Evolutionary conservation across 2,113 vertebrate genomes (phyloP).

Genomic region (Sinocyclocheilus grahami): DNA sequence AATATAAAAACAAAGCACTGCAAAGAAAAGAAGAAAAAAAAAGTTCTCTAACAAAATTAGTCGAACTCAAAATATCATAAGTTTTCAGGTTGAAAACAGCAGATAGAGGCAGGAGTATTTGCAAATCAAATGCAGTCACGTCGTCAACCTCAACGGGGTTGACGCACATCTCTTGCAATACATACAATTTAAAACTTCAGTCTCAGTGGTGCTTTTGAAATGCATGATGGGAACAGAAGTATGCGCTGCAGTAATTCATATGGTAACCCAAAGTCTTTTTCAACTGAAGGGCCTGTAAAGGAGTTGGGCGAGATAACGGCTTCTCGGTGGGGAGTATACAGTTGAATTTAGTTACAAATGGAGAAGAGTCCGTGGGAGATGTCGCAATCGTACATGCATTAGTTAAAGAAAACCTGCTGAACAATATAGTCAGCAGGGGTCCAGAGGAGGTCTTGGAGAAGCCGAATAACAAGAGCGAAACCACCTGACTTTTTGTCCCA

Average conservation of each 20-base stretch:
- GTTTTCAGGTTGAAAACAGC: not conserved
- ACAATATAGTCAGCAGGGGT: constrained; percentile 75
- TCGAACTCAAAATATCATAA: not conserved
- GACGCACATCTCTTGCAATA: not conserved
- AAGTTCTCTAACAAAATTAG: not conserved
- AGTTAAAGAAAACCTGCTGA: constrained; percentile 69
- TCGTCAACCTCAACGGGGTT: not conserved
- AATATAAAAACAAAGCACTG: constrained; percentile 47
- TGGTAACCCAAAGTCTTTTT: constrained; percentile 60
- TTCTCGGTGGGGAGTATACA: constrained; percentile 71
- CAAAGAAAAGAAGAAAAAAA: not conserved
- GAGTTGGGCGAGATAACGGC: constrained; percentile 64
- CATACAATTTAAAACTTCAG: constrained; percentile 62
- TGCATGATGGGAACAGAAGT: constrained; percentile 65
- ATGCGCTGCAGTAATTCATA: constrained; percentile 68
- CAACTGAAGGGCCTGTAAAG: constrained; percentile 60
- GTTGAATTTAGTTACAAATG: constrained; percentile 58
- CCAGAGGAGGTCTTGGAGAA: constrained; percentile 60
- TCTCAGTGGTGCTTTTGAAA: constrained; percentile 62
- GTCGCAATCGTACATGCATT: constrained; percentile 73
- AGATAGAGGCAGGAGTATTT: not conserved
- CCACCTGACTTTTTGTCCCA: constrained; percentile 72
- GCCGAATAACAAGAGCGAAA: constrained; percentile 73
- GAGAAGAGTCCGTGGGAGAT: constrained; percentile 69
- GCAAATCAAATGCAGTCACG: not conserved